A percentile compares a stretch with the other conserved stretches of the same genome.
phyloP scores from a whole-genome alignment of 2,888 invertebrate species.

The Bellardia bayeri region DNA sequence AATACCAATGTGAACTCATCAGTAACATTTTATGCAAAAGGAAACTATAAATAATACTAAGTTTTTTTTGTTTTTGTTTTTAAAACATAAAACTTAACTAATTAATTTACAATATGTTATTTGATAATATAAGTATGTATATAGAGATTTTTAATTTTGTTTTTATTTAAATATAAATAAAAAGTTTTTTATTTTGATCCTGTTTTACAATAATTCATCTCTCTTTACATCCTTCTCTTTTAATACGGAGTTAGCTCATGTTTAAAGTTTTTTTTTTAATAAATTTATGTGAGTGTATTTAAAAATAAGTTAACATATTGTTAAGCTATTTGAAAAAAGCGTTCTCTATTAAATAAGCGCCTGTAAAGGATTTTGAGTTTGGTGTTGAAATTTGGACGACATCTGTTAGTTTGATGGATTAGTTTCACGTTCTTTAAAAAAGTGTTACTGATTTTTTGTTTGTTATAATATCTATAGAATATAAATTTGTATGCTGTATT shows the following conservation, averaged over 20 bases:
- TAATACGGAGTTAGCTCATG: slow-evolving; percentile 54
- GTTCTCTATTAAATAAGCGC: slow-evolving; percentile 25
- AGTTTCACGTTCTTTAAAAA: slow-evolving; percentile 29
- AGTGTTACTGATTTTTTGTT: slow-evolving; percentile 8
- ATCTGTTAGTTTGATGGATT: slow-evolving; percentile 48
- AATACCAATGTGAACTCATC: slow-evolving; percentile 16
- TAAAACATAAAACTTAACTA: slow-evolving; percentile 47
- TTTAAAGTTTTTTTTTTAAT: background rate
- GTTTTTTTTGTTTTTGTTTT: slow-evolving; percentile 42
- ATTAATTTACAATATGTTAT: slow-evolving; percentile 64
- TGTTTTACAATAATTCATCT: slow-evolving; percentile 10
- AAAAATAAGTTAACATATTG: slow-evolving; percentile 35
- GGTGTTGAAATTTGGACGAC: slow-evolving; percentile 55
- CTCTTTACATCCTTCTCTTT: slow-evolving; percentile 24
- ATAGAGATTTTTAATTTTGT: background rate
- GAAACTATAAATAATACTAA: slow-evolving; percentile 8
- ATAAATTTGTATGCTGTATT: slow-evolving; percentile 48
- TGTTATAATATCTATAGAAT: background rate
- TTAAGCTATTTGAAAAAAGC: slow-evolving; percentile 50
- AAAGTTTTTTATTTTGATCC: slow-evolving; percentile 18
- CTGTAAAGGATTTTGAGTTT: slow-evolving; percentile 33
- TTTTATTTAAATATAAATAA: slow-evolving; percentile 26
- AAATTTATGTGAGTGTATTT: background rate
- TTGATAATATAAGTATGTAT: slow-evolving; percentile 48
- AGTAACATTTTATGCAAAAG: background rate